Evolutionary conservation across 2,888 invertebrate genomes (phyloP), one percentile per base, ranked within the genome.

Genomic region (Cephus runcator): DNA sequence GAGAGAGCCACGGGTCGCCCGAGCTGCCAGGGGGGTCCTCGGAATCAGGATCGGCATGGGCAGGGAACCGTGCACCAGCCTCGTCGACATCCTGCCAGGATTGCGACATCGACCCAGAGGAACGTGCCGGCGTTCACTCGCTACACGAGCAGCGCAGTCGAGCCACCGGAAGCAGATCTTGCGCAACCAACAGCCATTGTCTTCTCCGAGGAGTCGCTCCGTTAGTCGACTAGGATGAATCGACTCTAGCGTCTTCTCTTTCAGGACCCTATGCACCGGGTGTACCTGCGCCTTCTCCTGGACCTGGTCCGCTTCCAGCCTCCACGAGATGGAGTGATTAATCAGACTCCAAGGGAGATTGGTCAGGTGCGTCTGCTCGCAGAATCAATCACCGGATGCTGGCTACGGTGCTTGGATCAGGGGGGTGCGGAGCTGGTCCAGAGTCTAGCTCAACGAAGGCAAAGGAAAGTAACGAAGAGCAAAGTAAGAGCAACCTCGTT

Each of bases 71-170:
- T 87, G 87, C 84, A 83, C 82, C 90, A 90, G 89, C 90, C 90
- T 90, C 90, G 90, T 87, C 90, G 88, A 90, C 90, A 90, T 90
- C 90, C 90, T 90, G 90, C 86, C 84, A 84, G 87, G 81, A 86
- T 90, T 90, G 88, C 90, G 87, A 89, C 89, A 90, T 34, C 34
- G 33, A 12, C 12, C 71, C 12, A 11, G 71, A 33, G 71, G 34
- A 71, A 33, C 71, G 71, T 34, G 56, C 56, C 23, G 23, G 71
- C 76, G 76, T 34, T 69, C 31, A 76, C 73, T 73, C 73, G 73
- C 73, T 69, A 69, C n/a, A n/a, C 33, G 34, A 40, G 11, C 35
- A 40, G 15, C 30, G 11, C 15, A 34, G 40, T 36, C 74, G 56
- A 56, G 56, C 23, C 56, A 81, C 81, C 90, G 90, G 90, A 90